Evolutionary conservation across 2,797 vertebrate genomes (phyloP).

Genomic region (Enteromius unitaeniatus): DNA sequence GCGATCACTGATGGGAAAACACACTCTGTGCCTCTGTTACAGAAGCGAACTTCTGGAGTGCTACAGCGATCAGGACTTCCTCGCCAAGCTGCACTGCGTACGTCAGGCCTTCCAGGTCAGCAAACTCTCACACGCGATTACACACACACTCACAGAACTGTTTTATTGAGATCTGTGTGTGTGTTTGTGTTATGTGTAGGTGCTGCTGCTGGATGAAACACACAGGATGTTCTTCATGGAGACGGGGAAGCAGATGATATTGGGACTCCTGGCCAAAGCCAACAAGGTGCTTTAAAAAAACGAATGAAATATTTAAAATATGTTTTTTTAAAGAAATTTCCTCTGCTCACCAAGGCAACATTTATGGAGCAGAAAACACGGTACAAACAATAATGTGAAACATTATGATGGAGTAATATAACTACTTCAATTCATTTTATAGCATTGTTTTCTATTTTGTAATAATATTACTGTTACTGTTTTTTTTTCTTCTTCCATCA

Average conservation of each 20-base stretch:
- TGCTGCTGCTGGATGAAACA: slow-evolving; percentile 86
- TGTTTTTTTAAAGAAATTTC: neutral
- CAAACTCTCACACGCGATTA: slow-evolving; percentile 30
- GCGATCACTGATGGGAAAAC: slow-evolving; percentile 16
- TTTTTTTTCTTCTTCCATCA: neutral
- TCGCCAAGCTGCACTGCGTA: slow-evolving; percentile 94
- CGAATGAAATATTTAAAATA: neutral
- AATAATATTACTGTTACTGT: neutral
- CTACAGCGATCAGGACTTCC: slow-evolving; percentile 94
- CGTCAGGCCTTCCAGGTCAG: slow-evolving; percentile 94
- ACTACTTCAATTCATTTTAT: neutral
- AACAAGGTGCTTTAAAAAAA: slow-evolving; percentile 84
- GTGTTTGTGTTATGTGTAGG: no score
- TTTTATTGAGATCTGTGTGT: slow-evolving; percentile 22
- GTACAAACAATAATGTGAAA: neutral
- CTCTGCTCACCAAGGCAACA: neutral
- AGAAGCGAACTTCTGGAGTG: slow-evolving; percentile 96
- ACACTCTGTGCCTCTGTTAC: slow-evolving; percentile 42
- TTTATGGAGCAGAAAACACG: neutral
- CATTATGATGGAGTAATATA: neutral
- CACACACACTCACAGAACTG: neutral
- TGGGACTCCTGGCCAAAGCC: slow-evolving; percentile 92
- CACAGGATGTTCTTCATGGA: slow-evolving; percentile 95
- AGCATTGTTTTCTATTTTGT: neutral
- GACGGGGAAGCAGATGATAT: slow-evolving; percentile 95